Evolutionary conservation across 1,140 invertebrate genomes (phyloP), one percentile per base, ranked within the genome.

Genomic region (Rhopalosiphum padi): DNA sequence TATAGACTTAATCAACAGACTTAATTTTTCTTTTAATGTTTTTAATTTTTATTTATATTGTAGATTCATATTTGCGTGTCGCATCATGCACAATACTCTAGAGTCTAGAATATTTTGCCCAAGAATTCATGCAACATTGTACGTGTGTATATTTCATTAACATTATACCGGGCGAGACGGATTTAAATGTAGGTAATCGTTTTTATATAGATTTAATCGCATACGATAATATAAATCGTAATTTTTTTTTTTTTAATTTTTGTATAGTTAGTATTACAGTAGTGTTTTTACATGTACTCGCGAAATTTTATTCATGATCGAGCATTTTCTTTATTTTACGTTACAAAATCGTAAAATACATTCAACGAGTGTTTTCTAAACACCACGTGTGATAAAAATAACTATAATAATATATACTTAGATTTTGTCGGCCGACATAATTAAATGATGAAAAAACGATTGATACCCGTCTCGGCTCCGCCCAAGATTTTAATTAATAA

Each of bases 311-410:
- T 48, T 43, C 85, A 46, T 87, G 85, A 87, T 48, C 23, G 30
- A 87, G 30, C 25, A n/a, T 46, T 87, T 48, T 87, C 43, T 87
- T 46, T 87, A 87, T 87, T 48, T 87, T n/a, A 30, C 85, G 85
- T 46, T 30, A 87, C 85, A 48, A 87, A 87, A 87, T 48, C 85
- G 85, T 87, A 46, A 87, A 87, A 87, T 48, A 48, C 30, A 15
- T 87, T 21, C 85, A 46, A 21, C 30, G 43, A 21, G 85, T 48
- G 7, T 87, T 48, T 46, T 87, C 85, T 37, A 48, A 87, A 46
- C 85, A 25, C 11, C 41, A 23, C 9, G 23, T 85, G 21, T 41
- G 83, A 85, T 87, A 46, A 87, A 87, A 48, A 30, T 87, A 68
- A 68, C 25, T 48, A 37, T 48, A 48, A 48, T 46, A 48, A 48